phyloP scores from a whole-genome alignment of 2,888 invertebrate species.

The Dicycla oo region DNA sequence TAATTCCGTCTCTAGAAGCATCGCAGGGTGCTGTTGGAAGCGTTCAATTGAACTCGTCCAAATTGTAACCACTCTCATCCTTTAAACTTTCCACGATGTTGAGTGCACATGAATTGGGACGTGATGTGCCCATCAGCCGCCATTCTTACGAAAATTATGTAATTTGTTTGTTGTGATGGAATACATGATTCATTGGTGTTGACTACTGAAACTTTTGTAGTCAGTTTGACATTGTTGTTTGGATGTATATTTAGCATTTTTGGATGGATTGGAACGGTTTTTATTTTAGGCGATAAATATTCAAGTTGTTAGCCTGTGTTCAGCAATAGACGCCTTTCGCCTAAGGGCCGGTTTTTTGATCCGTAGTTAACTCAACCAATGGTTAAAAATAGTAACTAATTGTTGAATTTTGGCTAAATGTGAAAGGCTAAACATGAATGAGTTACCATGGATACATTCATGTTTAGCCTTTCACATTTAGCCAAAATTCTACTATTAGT shows the following conservation, averaged over 20 bases:
- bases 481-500: too few relatives aligned
- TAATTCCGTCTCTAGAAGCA: conserved; percentile 51
- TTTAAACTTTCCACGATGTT: conserved; percentile 79
- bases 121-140: conserved; percentile 30
- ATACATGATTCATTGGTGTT: conserved; percentile 18
- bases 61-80: conserved; percentile 79
- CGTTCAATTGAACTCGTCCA: conserved; percentile 74
- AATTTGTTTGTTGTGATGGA: conserved; percentile 50
- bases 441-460: too few relatives aligned
- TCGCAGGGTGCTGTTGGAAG: conserved; percentile 62
- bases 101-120: conserved; percentile 51
- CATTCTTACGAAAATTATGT: conserved; percentile 39
- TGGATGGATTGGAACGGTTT: background rate
- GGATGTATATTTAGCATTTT: background rate
- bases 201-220: conserved; percentile 6
- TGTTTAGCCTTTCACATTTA: too few relatives aligned
- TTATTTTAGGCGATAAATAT: background rate
- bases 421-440: too few relatives aligned
- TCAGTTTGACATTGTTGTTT: background rate
- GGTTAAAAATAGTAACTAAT: too few relatives aligned
- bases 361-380: too few relatives aligned
- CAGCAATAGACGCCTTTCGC: background rate
- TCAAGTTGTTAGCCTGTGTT: background rate
- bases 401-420: too few relatives aligned
- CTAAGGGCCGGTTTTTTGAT: too few relatives aligned